Conservation (phyloP, 2,113 vertebrate species). For the Lonchura striata region DNA sequence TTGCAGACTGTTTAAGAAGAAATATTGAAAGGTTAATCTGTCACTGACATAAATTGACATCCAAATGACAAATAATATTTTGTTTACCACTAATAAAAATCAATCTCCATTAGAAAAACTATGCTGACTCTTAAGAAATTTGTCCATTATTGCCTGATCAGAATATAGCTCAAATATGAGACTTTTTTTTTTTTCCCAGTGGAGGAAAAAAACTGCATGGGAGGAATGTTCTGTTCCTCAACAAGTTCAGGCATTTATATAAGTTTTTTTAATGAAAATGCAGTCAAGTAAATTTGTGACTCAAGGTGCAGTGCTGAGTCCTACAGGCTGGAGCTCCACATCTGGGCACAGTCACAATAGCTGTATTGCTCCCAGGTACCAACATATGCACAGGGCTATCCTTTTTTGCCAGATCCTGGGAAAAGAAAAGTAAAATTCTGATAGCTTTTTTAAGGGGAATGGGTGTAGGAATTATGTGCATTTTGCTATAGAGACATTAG, state of each 20-base stretch:
- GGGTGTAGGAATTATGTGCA: background rate
- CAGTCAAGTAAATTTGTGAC: background rate
- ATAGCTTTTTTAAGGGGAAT: background rate
- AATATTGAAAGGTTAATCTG: background rate
- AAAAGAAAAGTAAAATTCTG: background rate
- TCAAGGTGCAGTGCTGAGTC: background rate
- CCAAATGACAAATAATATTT: constrained; percentile 16
- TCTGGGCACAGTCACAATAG: background rate
- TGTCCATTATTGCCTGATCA: background rate
- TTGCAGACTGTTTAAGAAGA: background rate
- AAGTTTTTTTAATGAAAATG: background rate
- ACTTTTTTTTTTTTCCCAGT: background rate
- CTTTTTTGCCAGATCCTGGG: background rate
- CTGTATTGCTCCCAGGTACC: background rate
- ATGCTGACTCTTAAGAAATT: constrained; percentile 26
- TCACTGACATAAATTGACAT: background rate
- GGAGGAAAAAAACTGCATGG: fast-evolving
- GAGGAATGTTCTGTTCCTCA: background rate
- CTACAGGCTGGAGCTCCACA: background rate
- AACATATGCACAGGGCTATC: background rate
- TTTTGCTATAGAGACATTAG: background rate
- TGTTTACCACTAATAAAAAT: constrained; percentile 9
- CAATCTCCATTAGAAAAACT: background rate
- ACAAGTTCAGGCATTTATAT: background rate
- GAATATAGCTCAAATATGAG: background rate